Evolutionary conservation across 2,113 vertebrate species (phyloP), one percentile per base, ranked within the genome.

Genomic region (Corythoichthys haematopterus): DNA sequence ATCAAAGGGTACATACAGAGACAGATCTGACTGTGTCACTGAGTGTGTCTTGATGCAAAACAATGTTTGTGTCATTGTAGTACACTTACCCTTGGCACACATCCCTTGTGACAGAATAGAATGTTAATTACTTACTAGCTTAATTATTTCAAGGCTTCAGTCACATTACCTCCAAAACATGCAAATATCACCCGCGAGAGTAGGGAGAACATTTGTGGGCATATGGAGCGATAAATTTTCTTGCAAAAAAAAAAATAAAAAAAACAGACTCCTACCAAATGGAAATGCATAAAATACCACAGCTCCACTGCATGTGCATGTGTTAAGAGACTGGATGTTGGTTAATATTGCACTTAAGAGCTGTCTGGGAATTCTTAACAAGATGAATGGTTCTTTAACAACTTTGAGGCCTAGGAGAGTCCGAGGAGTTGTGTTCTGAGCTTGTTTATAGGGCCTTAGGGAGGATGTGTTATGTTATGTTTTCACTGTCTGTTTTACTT

Each of bases 341-440:
- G 88, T 88, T 88, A 89, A 88, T 87, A 80, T 72, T 85, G 79
- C 82, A 86, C 85, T 87, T 86, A 87, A 81, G 35, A 74, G 68
- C 84, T 79, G 71, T 75, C 80, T 86, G 85, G 65, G 68, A 74
- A 83, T 86, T 81, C 66, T 88, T 89, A 87, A 72, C 66, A 83
- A 82, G 86, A 87, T 76, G 78, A 84, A 89, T 78, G 80, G 66
- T 66, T 70, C 78, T 71, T 74, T 72, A 70, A 78, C 73, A 80
- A 64, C 75, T 77, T 66, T 74, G 61, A 80, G 81, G 78, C 68
- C 69, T 1, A 36, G 60, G 48, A 75, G 70, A 69, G 43, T 65
- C 62, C 36, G 20, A 65, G 66, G 64, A 61, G 35, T 60, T 78
- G 46, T 56, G 51, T 15, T n/a, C 1, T 4, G 4, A 20, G 13